phyloP scores from a whole-genome alignment of 2,888 invertebrate species.

The Limnephilus lunatus region DNA sequence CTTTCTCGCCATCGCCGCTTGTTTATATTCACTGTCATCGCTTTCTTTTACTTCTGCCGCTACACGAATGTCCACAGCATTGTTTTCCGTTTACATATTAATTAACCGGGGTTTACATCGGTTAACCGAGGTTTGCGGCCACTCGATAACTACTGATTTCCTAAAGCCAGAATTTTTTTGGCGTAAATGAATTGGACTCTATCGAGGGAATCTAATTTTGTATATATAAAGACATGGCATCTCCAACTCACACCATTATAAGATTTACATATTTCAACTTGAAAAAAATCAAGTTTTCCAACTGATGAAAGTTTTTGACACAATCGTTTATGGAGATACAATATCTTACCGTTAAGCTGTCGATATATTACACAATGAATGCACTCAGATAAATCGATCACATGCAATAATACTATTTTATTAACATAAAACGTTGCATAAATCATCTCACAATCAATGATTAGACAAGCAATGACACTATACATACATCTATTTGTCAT shows the following conservation, averaged over 20 bases:
- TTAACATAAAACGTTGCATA: neutral
- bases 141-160: neutral
- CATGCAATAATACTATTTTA: neutral
- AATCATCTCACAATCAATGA: too few relatives aligned
- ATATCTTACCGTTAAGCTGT: neutral
- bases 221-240: neutral
- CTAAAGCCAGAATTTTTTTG: neutral
- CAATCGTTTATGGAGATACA: neutral
- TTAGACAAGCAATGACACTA: too few relatives aligned
- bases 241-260: too few relatives aligned
- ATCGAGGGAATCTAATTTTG: neutral
- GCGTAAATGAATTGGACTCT: neutral
- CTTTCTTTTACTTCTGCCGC: slow-evolving; percentile 65
- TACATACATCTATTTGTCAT: too few relatives aligned
- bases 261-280: too few relatives aligned
- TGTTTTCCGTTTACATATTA: slow-evolving; percentile 46
- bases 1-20: slow-evolving; percentile 62
- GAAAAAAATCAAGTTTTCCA: too few relatives aligned
- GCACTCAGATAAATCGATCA: neutral
- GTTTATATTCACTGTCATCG: slow-evolving; percentile 63
- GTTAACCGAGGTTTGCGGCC: neutral
- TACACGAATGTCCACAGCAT: slow-evolving; percentile 31
- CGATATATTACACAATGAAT: neutral
- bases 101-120: slow-evolving; percentile 9
- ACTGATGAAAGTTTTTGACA: neutral